phyloP scores from a whole-genome alignment of 1,140 invertebrate genomes.

The Drosophila suzukii region DNA sequence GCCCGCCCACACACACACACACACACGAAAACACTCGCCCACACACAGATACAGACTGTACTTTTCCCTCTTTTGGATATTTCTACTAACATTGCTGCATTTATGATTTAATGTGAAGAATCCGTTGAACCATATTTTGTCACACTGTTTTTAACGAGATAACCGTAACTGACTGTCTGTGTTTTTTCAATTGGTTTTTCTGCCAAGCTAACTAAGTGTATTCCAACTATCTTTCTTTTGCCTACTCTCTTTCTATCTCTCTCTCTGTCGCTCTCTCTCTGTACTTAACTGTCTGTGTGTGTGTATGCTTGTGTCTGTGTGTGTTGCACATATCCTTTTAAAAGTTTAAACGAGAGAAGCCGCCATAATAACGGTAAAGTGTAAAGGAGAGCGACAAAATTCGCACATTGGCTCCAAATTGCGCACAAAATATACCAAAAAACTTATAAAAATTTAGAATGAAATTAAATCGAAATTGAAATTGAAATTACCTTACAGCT shows the following conservation, averaged over 20 bases:
- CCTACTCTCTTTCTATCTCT: constrained; percentile 58
- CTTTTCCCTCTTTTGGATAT: constrained; percentile 58
- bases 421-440: no score
- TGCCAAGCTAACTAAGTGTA: constrained; percentile 76
- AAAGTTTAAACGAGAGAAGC: constrained; percentile 42
- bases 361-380: constrained; percentile 33
- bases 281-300: constrained; percentile 40
- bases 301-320: constrained; percentile 32
- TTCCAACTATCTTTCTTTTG: constrained; percentile 62
- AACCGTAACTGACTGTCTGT: constrained; percentile 74
- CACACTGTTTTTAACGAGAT: constrained; percentile 72
- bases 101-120: constrained; percentile 71
- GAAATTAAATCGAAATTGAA: constrained; percentile 35
- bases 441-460: constrained; percentile 12
- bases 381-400: constrained; percentile 44
- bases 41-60: constrained; percentile 59
- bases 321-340: constrained; percentile 52
- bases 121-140: constrained; percentile 62
- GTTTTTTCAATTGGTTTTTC: constrained; percentile 72
- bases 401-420: constrained; percentile 59
- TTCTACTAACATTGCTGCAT: constrained; percentile 76
- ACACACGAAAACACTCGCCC: constrained; percentile 3
- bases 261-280: constrained; percentile 33
- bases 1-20: constrained; percentile 20
- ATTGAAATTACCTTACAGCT: constrained; percentile 57